These are phyloP conservation scores for Drosophila quasianomalipes DNA, from an alignment of 2,888 invertebrate species.

Conservation along the genomic window DNA sequence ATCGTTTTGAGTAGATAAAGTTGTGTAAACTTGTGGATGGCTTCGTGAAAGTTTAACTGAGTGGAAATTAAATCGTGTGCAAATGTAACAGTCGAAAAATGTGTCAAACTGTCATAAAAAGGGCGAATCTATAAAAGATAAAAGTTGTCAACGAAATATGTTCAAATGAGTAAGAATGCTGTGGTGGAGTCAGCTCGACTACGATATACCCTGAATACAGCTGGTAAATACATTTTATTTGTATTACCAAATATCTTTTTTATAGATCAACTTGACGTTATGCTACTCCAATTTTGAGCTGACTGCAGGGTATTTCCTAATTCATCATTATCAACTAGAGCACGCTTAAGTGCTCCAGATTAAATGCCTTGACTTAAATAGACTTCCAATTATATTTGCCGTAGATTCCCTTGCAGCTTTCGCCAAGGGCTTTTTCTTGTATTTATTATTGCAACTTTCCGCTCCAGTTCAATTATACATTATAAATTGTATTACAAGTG, in stretches of 20 bases:
- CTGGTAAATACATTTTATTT: neutral
- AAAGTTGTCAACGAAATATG: neutral
- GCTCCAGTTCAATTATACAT: constrained; percentile 39
- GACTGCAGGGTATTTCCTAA: neutral
- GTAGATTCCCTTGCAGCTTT: neutral
- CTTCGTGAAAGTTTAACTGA: neutral
- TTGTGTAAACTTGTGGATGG: neutral
- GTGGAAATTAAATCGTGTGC: neutral
- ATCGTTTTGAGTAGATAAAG: neutral
- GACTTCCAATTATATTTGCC: neutral
- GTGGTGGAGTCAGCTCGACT: neutral
- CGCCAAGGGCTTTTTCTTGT: constrained; percentile 1
- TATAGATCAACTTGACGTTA: neutral
- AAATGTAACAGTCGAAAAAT: neutral
- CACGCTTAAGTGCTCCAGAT: neutral
- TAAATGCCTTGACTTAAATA: neutral
- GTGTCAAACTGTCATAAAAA: neutral
- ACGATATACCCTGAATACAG: neutral
- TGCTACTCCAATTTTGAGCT: neutral
- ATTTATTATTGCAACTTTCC: constrained; percentile 6
- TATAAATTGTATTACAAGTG: constrained; percentile 25
- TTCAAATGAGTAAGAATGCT: neutral
- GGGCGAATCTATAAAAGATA: neutral
- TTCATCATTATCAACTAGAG: neutral
- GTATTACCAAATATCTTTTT: neutral